These are phyloP conservation scores for Vesta saturnalis DNA, from an alignment of 2,888 invertebrate species.

Conservation along the genomic window DNA sequence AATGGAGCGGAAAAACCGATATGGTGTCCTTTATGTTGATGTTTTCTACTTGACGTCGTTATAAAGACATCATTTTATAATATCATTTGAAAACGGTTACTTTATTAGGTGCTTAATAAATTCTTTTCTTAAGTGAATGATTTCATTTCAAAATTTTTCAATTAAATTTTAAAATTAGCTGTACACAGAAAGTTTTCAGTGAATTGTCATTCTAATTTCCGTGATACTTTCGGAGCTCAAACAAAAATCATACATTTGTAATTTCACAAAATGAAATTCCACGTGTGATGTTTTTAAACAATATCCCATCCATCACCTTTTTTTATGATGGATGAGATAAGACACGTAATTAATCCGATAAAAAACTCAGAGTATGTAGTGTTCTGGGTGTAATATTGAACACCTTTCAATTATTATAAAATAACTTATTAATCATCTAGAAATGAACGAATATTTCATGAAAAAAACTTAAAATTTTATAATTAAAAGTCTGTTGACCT, in stretches of 20 bases:
- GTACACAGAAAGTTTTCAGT: no score
- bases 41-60: constrained; percentile 35
- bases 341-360: constrained; percentile 14
- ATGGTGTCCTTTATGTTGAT: constrained; percentile 38
- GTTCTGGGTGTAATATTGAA: not conserved
- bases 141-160: constrained; percentile 12
- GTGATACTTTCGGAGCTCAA: no score
- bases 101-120: not conserved
- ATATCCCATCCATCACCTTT: constrained; percentile 6
- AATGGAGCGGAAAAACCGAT: constrained; percentile 39
- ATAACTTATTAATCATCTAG: constrained; percentile 16
- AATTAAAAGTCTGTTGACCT: constrained; percentile 33
- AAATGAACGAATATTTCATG: not conserved
- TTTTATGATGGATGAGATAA: constrained; percentile 17
- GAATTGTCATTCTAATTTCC: no score
- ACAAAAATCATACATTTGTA: constrained; percentile 11
- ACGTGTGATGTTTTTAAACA: constrained; percentile 20
- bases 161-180: no score
- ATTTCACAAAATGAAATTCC: constrained; percentile 27
- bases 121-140: no score
- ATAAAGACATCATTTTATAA: constrained; percentile 34
- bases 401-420: not conserved
- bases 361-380: not conserved
- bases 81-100: not conserved
- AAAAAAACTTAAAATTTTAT: constrained; percentile 14